Conservation (phyloP, 2,888 invertebrate genomes). For the Lacanobia oleracea region DNA sequence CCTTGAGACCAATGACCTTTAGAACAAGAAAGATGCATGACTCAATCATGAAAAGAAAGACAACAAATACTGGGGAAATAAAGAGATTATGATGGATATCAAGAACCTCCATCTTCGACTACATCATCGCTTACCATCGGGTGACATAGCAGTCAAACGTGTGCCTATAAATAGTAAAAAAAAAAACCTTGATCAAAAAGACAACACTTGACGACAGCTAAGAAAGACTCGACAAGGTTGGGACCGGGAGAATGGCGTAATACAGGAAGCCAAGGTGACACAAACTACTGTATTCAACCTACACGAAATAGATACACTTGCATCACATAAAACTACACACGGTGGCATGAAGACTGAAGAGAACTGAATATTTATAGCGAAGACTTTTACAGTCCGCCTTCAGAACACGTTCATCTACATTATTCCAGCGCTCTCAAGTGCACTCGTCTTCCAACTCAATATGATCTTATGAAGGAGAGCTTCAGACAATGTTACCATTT, state of each 20-base stretch:
- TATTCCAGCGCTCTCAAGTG: conserved; percentile 42
- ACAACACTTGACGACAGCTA: background rate
- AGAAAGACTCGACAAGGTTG: background rate
- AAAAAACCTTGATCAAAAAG: background rate
- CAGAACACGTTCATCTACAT: conserved; percentile 23
- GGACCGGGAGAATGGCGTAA: background rate
- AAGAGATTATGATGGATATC: background rate
- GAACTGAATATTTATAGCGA: conserved; percentile 61
- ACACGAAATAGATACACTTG: background rate
- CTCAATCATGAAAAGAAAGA: conserved; percentile 2
- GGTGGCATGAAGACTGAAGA: conserved; percentile 8
- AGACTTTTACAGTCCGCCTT: conserved; percentile 48
- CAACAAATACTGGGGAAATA: background rate
- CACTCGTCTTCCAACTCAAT: conserved; percentile 35
- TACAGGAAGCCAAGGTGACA: background rate
- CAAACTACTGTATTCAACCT: conserved; percentile 1
- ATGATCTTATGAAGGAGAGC: conserved; percentile 31
- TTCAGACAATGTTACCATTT: conserved; percentile 28
- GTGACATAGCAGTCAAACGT: too few relatives aligned
- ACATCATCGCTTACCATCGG: too few relatives aligned
- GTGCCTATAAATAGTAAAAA: too few relatives aligned
- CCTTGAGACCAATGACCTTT: conserved; percentile 8
- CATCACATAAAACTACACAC: conserved; percentile 17
- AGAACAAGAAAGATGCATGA: conserved; percentile 1
- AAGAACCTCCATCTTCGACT: too few relatives aligned